These are phyloP conservation scores for Pseudochirops cupreus DNA, from an alignment of 2,797 vertebrate genomes.

Conservation along the genomic window DNA sequence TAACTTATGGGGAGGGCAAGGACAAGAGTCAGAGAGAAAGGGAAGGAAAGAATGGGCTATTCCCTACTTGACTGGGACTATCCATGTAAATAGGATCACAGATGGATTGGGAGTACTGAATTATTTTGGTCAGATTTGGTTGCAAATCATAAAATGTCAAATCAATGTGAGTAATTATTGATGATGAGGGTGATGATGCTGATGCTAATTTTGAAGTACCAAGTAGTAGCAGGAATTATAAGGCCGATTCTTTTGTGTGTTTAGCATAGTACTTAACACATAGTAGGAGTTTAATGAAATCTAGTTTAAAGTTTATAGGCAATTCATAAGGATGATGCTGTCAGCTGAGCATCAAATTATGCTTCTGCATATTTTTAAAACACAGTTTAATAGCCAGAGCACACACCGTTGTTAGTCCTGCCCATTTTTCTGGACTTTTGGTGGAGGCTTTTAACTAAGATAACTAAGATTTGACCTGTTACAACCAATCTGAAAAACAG, in stretches of 20 bases:
- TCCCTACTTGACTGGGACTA: background rate
- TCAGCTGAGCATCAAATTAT: conserved; percentile 5
- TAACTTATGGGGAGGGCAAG: background rate
- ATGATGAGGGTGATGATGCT: background rate
- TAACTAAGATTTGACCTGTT: background rate
- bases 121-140: background rate
- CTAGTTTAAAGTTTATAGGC: background rate
- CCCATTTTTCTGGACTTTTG: background rate
- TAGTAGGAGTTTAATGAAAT: background rate
- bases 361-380: background rate
- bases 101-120: background rate
- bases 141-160: background rate
- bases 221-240: background rate
- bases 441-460: background rate
- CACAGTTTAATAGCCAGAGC: conserved; percentile 32
- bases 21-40: background rate
- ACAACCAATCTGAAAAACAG: background rate
- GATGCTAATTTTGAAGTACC: background rate
- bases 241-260: background rate
- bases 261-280: background rate
- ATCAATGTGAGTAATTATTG: background rate
- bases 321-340: background rate
- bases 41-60: background rate
- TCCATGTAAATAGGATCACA: background rate
- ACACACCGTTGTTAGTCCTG: background rate